Evolutionary conservation across 2,888 invertebrate species (phyloP).

Genomic region (Seira musarum): DNA sequence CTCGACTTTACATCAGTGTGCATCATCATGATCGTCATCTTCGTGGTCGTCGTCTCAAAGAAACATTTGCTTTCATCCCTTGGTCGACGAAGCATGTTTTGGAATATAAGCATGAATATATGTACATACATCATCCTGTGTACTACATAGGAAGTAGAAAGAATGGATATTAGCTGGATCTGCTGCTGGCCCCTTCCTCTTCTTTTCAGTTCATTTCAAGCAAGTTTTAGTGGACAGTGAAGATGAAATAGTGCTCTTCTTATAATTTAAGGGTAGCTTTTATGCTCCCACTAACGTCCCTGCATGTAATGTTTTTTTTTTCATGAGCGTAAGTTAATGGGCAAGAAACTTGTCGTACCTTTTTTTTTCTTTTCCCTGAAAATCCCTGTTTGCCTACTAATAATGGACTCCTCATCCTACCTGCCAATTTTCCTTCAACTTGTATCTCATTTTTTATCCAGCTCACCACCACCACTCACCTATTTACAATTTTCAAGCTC

Average conservation of each 20-base stretch:
- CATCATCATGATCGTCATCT: neutral
- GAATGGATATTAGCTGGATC: neutral
- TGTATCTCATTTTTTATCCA: constrained; percentile 19
- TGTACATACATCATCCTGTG: neutral
- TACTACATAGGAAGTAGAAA: neutral
- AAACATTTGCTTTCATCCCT: neutral
- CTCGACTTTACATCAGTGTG: constrained; percentile 4
- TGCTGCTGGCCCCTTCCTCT: neutral
- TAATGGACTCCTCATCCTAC: constrained; percentile 34
- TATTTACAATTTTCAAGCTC: neutral
- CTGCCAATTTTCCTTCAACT: constrained; percentile 38
- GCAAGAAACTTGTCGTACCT: constrained; percentile 53
- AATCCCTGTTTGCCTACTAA: constrained; percentile 12
- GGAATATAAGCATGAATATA: neutral
- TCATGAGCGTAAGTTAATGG: constrained; percentile 32
- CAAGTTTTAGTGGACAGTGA: constrained; percentile 7
- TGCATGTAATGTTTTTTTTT: constrained; percentile 2
- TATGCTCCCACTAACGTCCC: constrained; percentile 17
- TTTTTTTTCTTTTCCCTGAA: constrained; percentile 4
- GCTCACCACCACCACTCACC: neutral
- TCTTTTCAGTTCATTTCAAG: neutral
- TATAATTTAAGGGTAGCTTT: constrained; percentile 50
- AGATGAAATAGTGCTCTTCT: constrained; percentile 29
- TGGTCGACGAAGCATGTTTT: neutral
- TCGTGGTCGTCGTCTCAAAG: neutral